Evolutionary conservation across 2,113 vertebrate species (phyloP), one percentile per base, ranked within the genome.

Genomic region (Gorsachius goisagi): DNA sequence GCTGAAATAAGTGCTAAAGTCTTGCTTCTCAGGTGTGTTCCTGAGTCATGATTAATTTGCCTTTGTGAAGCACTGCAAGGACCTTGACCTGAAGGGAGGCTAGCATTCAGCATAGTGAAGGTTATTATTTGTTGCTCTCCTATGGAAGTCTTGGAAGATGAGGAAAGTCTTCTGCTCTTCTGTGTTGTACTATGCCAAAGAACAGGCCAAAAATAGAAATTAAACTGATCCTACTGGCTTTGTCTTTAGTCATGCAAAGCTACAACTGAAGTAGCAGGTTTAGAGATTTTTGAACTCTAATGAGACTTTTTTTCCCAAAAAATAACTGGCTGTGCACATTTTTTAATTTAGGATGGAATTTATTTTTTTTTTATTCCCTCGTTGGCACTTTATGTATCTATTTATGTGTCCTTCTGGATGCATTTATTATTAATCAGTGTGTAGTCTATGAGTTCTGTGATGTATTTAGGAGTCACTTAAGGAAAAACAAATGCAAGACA

Each of bases 131-230:
- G 6, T 41, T 88, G 20, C 32, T 77, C 7, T 92, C 6, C 6
- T 1, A 10, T 66, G 64, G 39, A 73, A 73, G 23, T 59, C 8
- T 8, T 64, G 45, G 39, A 76, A 67, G 33, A 21, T 28, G 26
- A 86, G 32, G 27, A 4, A 71, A 47, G 9, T n/a, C 44, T 52
- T 15, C 32, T 39, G 6, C 21, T 81, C 12, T 49, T 24, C 24
- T 44, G 18, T 41, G 47, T 28, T 49, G 45, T 8, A 13, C 10
- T 74, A 18, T 39, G 33, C 37, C 69, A 60, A 87, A 62, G 79
- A 97, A 53, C 88, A 85, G 71, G 88, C 74, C 73, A 66, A 86
- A 62, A 47, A 35, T 75, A 95, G 68, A 96, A 89, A 19, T 16
- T 60, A 80, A 22, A 37, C 59, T 62, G 14, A 47, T 60, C 28